Base-by-base conservation (phyloP, 2,113 vertebrate genomes). In the Pseudopipra pipra region DNA sequence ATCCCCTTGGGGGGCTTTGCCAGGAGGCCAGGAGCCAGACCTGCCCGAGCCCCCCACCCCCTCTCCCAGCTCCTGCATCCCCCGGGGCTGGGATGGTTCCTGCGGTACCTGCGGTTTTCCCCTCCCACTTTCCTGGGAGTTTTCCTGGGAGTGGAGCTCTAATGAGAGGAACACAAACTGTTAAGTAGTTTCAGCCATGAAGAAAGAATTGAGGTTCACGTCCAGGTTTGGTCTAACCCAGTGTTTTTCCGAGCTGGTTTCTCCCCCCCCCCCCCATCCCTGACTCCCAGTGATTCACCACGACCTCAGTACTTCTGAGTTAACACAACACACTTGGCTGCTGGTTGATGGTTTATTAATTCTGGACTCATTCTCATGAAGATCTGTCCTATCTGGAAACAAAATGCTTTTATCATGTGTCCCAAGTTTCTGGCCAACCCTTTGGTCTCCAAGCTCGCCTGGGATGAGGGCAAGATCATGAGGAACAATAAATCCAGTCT, bases 391-490 rank as follows among this genome's bases (percentile, higher is more conserved):
- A 25, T 47, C 79, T 70, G 67, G 67, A 71, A 49, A 83, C 33
- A 72, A 93, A 84, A 86, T 37, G 47, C 24, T 88, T 93, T 85
- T 47, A 58, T 87, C 49, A 2, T 10, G 12, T 61, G 30, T 59
- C 63, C 75, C 72, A 62, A 43, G 51, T 33, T 66, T 71, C 63
- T 21, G 63, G 22, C 54, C 51, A 54, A 19, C 28, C 27, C 58
- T 27, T 31, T 24, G 11, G 51, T 43, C 84, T 71, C 86, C 19
- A 21, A 2, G 31, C 81, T 47, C 33, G 39, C 47, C 41, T 35
- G 31, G 5, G 44, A 37, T 41, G 28, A 75, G 59, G 7, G 51
- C 0, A 1, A 74, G 62, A 90, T 49, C 74, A 56, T 0, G 0
- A 80, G 52, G 43, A 80, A 8, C 33, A 55, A 33, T 43, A 55